Evolutionary conservation across 2,797 vertebrate species (phyloP), one percentile per base, ranked within the genome.

Genomic region (Cynopterus sphinx): DNA sequence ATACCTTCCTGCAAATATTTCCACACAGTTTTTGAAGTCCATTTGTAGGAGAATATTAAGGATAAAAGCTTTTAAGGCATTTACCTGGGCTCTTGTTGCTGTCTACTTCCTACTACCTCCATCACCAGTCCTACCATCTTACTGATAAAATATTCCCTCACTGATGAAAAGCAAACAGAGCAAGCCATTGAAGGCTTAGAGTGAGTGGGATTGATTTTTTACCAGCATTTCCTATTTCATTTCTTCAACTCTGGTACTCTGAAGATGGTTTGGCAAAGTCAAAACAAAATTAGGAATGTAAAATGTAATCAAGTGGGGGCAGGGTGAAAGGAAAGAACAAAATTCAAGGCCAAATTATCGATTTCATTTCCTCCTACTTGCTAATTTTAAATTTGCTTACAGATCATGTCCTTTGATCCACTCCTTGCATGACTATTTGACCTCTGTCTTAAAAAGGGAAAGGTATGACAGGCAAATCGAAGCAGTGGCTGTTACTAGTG

Each of bases 341-440:
- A 79, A 87, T 12, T 65, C 3, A 12, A 92, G 41, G 39, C 3
- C 17, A 53, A 43, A 65, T 63, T 26, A n/a, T 6, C 24, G 26
- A 2, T 59, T 21, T 78, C 2, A 39, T 77, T 90, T 73, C 24
- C 28, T 78, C 26, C 55, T 70, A 59, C 3, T 15, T 43, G 39
- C 33, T 93, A 73, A 90, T 68, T 91, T 87, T 95, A 77, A 75
- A 87, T 65, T 85, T 36, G 39, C 65, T 59, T 73, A 43, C 57
- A 26, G 55, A 19, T 33, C 33, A 3, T 70, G 71, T 28, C 43
- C 49, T 78, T 86, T 70, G 51, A 78, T 15, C 24, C 4, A 51
- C 12, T 59, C 67, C 26, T 74, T 84, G 31, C 4, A 36, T 33
- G 67, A 39, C 55, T 78, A 65, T 79, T 24, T 41, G 4, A 31